Conservation (phyloP, 2,113 vertebrate species). For the Leucosticte australis region DNA sequence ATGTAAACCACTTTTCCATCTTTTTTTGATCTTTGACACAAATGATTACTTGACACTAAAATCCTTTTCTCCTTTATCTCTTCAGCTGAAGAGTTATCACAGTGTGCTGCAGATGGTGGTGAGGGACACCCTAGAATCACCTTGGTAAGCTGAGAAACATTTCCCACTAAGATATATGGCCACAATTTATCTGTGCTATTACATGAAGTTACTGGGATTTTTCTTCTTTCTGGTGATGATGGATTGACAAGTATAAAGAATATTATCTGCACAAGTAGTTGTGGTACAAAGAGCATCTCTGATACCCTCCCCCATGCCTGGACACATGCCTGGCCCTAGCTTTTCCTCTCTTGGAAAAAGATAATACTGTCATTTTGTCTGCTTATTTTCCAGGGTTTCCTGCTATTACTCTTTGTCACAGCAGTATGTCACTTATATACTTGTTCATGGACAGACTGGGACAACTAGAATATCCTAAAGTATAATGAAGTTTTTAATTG, state of each 20-base stretch:
- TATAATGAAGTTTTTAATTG: not conserved
- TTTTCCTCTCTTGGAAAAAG: not conserved
- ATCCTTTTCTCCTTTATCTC: not conserved
- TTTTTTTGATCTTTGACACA: not conserved
- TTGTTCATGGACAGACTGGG: not conserved
- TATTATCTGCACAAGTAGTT: not conserved
- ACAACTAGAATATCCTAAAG: not conserved
- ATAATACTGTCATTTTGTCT: not conserved
- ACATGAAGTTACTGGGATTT: not conserved
- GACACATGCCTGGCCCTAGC: not conserved
- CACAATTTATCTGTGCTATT: not conserved
- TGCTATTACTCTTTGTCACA: not conserved
- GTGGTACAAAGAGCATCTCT: not conserved
- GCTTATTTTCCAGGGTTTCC: not conserved
- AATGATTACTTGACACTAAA: not conserved
- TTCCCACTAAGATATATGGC: not conserved
- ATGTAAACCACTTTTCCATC: not conserved
- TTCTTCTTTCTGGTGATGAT: not conserved
- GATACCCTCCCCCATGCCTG: not conserved
- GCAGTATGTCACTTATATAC: not conserved
- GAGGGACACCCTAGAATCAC: slow-evolving; percentile 74
- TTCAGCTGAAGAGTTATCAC: slow-evolving; percentile 83
- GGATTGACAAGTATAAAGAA: not conserved
- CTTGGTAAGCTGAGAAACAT: slow-evolving; percentile 37
- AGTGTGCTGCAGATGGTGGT: slow-evolving; percentile 86